A percentile compares a stretch with the other conserved stretches of the same genome.
Evolutionary conservation across 2,888 invertebrate genomes (phyloP).

Genomic region (Megaustenia siamemsis): DNA sequence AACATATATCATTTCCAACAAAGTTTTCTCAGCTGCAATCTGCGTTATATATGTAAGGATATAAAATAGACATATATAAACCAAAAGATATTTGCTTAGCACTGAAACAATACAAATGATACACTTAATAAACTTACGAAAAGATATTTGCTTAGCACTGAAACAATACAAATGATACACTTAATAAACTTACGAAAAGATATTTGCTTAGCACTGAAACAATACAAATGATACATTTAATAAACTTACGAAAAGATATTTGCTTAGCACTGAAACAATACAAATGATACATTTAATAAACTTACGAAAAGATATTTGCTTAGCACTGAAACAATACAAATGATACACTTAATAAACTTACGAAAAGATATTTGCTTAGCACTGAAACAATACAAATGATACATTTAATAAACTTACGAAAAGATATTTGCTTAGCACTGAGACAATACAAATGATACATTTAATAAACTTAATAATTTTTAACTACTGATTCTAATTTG

Average conservation of each 20-base stretch:
- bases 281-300: background rate
- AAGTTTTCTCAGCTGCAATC: background rate
- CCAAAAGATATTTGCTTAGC: background rate
- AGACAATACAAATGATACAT: too few relatives aligned
- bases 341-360: too few relatives aligned
- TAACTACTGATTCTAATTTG: too few relatives aligned
- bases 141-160: background rate
- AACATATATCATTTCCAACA: background rate
- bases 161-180: background rate
- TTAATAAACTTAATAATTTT: too few relatives aligned
- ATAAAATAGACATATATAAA: background rate
- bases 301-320: background rate
- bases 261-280: background rate
- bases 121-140: background rate
- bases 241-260: background rate
- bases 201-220: background rate
- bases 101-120: background rate
- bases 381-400: too few relatives aligned
- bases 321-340: too few relatives aligned
- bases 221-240: background rate
- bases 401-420: too few relatives aligned
- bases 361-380: too few relatives aligned
- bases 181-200: background rate
- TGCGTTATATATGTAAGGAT: too few relatives aligned
- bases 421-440: too few relatives aligned